Conservation (phyloP, 2,888 invertebrate species). For the Melipona beecheii region DNA sequence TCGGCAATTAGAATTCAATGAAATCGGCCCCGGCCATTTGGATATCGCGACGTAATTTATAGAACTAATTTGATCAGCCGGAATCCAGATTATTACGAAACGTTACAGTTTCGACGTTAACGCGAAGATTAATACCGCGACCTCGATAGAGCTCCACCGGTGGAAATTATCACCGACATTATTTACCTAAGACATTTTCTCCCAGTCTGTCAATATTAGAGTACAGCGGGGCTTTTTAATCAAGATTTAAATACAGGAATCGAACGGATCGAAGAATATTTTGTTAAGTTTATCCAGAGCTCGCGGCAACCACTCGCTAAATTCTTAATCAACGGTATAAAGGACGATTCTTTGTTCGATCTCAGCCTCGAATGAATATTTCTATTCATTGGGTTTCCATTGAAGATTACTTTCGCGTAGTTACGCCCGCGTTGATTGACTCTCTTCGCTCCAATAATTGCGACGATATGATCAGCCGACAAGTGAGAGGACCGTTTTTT, state of each 20-base stretch:
- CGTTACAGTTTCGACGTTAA: constrained; percentile 6
- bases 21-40: constrained; percentile 4
- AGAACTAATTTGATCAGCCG: constrained; percentile 31
- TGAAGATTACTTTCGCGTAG: too few relatives aligned
- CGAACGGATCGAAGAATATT: too few relatives aligned
- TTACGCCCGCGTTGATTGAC: too few relatives aligned
- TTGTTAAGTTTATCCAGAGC: too few relatives aligned
- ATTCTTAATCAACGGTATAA: too few relatives aligned
- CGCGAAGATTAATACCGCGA: background rate
- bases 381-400: too few relatives aligned
- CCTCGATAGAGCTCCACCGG: background rate
- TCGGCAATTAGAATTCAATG: constrained; percentile 42
- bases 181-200: background rate
- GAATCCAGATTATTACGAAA: constrained; percentile 17
- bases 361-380: too few relatives aligned
- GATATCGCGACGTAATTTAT: constrained; percentile 24
- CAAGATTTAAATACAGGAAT: background rate
- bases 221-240: background rate
- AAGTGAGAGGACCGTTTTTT: too few relatives aligned
- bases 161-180: background rate
- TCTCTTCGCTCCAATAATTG: too few relatives aligned
- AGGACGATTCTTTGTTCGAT: too few relatives aligned
- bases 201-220: background rate
- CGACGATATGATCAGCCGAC: too few relatives aligned
- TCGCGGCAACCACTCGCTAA: too few relatives aligned